Conservation (phyloP, 2,888 invertebrate species). For the Liopterus haemorrhoidalis region DNA sequence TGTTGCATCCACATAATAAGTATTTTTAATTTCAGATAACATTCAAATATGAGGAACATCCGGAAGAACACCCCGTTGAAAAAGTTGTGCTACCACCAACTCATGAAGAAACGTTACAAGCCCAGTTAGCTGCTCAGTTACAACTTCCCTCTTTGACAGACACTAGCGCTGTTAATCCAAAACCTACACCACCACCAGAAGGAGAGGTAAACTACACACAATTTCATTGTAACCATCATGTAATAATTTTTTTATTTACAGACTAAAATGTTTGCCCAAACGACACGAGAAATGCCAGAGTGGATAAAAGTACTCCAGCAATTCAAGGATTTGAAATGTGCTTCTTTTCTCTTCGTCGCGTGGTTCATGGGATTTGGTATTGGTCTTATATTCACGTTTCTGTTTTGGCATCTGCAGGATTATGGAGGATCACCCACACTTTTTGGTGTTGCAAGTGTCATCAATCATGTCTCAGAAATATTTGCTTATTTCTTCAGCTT, state of each 20-base stretch:
- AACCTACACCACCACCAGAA: conserved; percentile 45
- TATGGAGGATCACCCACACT: conserved; percentile 94
- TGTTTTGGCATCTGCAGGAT: conserved; percentile 97
- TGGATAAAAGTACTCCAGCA: conserved; percentile 89
- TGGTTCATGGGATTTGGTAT: conserved; percentile 99
- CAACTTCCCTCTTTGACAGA: conserved; percentile 72
- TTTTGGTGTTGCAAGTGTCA: conserved; percentile 96
- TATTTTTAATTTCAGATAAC: conserved; percentile 45
- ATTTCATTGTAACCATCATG: conserved; percentile 17
- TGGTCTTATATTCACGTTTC: conserved; percentile 96
- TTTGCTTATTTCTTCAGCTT: conserved; percentile 98
- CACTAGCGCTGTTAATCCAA: conserved; percentile 51
- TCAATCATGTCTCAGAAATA: conserved; percentile 98
- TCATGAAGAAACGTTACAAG: conserved; percentile 74
- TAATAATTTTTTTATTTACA: conserved; percentile 43
- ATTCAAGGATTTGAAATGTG: conserved; percentile 84
- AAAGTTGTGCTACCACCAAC: conserved; percentile 47
- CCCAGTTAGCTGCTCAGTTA: conserved; percentile 75
- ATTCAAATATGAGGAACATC: conserved; percentile 59
- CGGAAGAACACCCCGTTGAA: conserved; percentile 38
- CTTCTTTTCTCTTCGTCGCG: conserved; percentile 88
- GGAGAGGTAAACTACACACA: conserved; percentile 44
- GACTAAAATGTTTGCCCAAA: conserved; percentile 89
- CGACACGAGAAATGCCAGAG: conserved; percentile 83
- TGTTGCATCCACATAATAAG: neutral